Evolutionary conservation across 2,797 vertebrate species (phyloP), one percentile per base, ranked within the genome.

Genomic region (Enteromius unitaeniatus): DNA sequence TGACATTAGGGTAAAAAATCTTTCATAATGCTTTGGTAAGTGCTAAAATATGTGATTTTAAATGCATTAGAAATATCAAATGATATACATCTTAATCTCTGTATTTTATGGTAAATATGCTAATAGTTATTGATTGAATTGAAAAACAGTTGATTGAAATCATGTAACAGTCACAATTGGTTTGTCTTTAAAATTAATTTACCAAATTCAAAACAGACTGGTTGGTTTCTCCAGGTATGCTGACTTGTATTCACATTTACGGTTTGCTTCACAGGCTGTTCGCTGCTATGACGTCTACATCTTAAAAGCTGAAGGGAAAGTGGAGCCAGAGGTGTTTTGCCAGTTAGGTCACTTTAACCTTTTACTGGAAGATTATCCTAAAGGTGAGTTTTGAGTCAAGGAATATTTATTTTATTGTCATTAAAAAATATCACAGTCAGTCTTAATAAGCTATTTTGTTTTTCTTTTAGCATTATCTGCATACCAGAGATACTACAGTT

Each of bases 401-500:
- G 1, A 23, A 28, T 34, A 74, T 51, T 13, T 65, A 2, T 75
- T 19, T 8, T 73, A 13, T 53, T 53, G 26, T 3, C 6, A 15
- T 65, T 53, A 6, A 40, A 28, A 28, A 53, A 28, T 9, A 10
- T 74, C 23, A 15, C 73, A n/a, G 69, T 69, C 31, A 37, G 14
- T 60, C 47, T 23, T 14, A 77, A 0, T 85, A 2, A 67, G 34
- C 82, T 31, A 31, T 40, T 64, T 73, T 70, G 4, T 82, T n/a
- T 83, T 91, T 82, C 92, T 86, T 91, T 79, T 92, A 99, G 97
- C 97, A 96, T 97, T 99, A 97, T 99, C 97, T 94, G 97, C 97
- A 94, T 98, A 99, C 96, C 97, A 99, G 97, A 98, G 96, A 95
- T 98, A 98, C 97, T 98, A 97, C 97, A 97, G 96, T 97, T 97